phyloP scores from a whole-genome alignment of 2,888 invertebrate genomes.

The Cylloceria caligata region DNA sequence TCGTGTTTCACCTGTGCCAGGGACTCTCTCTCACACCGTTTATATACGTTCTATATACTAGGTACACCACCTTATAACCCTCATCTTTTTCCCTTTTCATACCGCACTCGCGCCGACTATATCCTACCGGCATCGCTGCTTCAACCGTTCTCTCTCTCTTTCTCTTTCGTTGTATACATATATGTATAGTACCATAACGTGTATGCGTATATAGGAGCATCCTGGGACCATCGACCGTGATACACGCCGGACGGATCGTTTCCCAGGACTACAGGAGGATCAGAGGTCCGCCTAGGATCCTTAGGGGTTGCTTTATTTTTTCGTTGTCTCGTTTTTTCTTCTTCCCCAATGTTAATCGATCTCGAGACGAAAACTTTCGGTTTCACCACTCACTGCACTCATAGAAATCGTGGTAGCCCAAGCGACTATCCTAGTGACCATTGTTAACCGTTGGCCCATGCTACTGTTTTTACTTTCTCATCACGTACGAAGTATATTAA shows the following conservation, averaged over 20 bases:
- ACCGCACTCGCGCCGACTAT: slow-evolving; percentile 50
- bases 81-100: slow-evolving; percentile 62
- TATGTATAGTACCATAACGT: slow-evolving; percentile 1
- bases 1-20: slow-evolving; percentile 82
- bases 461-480: too few species aligned
- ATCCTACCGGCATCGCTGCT: slow-evolving; percentile 35
- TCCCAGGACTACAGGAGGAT: slow-evolving; percentile 58
- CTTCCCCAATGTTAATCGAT: slow-evolving; percentile 49
- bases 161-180: background rate
- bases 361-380: slow-evolving; percentile 17
- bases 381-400: background rate
- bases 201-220: slow-evolving; percentile 33
- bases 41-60: slow-evolving; percentile 46
- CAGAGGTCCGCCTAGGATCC: slow-evolving; percentile 47
- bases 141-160: background rate
- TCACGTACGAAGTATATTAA: too few species aligned
- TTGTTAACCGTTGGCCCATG: too few species aligned
- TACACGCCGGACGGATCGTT: slow-evolving; percentile 55
- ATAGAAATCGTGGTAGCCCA: too few species aligned
- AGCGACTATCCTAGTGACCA: too few species aligned
- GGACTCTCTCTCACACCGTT: slow-evolving; percentile 67
- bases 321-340: slow-evolving; percentile 2
- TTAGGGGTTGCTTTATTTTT: slow-evolving; percentile 43
- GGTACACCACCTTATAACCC: slow-evolving; percentile 58
- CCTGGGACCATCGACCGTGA: slow-evolving; percentile 57